Evolutionary conservation across 1,140 invertebrate species (phyloP).

Genomic region (Bombus impatiens): DNA sequence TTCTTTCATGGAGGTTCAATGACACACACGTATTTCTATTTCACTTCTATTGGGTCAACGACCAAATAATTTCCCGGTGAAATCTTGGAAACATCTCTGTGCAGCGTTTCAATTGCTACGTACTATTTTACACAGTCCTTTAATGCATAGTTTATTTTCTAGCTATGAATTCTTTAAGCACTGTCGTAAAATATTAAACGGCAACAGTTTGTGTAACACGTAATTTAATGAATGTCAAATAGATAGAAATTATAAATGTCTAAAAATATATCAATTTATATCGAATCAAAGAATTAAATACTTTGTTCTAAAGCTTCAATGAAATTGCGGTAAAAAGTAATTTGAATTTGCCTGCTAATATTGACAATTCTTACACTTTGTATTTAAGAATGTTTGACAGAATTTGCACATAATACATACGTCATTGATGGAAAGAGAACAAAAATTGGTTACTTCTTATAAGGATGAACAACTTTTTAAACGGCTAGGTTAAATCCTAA

Average conservation of each 20-base stretch:
- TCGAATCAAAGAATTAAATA: too few species aligned
- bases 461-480: too few species aligned
- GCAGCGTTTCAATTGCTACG: conserved; percentile 9
- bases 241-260: not conserved
- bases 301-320: too few species aligned
- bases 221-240: not conserved
- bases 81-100: conserved; percentile 29
- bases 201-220: too few species aligned
- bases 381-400: not conserved
- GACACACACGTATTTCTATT: conserved; percentile 38
- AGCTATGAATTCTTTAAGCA: too few species aligned
- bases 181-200: not conserved
- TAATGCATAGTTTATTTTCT: not conserved
- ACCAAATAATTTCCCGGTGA: conserved; percentile 45
- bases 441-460: too few species aligned
- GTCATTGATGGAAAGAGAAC: too few species aligned
- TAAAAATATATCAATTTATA: not conserved
- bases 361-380: not conserved
- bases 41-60: conserved; percentile 29
- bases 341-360: not conserved
- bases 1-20: conserved; percentile 29
- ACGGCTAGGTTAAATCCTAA: too few species aligned
- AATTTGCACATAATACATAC: too few species aligned
- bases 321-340: not conserved
- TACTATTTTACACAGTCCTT: not conserved